phyloP scores from a whole-genome alignment of 2,113 vertebrate species.

The Pluvianellus socialis region DNA sequence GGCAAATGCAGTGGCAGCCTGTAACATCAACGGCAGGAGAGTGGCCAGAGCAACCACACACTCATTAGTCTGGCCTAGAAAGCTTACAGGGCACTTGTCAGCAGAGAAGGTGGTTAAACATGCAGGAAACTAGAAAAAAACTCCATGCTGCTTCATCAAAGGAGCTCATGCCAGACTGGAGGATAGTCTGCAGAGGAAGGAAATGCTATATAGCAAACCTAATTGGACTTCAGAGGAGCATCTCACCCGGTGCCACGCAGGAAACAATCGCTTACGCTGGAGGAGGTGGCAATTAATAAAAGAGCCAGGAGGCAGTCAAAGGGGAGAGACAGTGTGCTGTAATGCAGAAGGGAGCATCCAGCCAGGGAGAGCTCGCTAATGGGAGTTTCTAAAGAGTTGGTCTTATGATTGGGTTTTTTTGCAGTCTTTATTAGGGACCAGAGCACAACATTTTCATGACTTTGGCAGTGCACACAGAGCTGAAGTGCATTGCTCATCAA shows the following conservation, averaged over 20 bases:
- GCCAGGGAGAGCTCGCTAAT: not conserved
- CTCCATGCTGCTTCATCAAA: not conserved
- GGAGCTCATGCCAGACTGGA: not conserved
- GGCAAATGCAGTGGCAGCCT: not conserved
- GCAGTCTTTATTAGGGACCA: not conserved
- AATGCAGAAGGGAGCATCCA: not conserved
- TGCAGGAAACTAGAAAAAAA: not conserved
- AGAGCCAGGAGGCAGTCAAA: rapidly evolving
- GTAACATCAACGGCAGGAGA: not conserved
- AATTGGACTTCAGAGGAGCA: not conserved
- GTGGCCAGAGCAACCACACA: rapidly evolving
- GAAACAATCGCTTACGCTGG: not conserved
- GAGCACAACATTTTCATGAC: not conserved
- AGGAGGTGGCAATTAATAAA: not conserved
- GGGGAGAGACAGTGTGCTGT: not conserved
- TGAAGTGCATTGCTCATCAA: not conserved
- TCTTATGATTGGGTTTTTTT: not conserved
- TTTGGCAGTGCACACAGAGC: not conserved
- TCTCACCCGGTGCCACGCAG: not conserved
- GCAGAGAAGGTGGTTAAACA: not conserved
- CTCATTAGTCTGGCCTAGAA: not conserved
- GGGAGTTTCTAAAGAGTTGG: not conserved
- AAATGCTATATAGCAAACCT: not conserved
- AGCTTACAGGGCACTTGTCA: not conserved
- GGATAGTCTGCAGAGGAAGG: not conserved